Evolutionary conservation across 2,113 vertebrate species (phyloP), one percentile per base, ranked within the genome.

Genomic region (Saiga tatarica): DNA sequence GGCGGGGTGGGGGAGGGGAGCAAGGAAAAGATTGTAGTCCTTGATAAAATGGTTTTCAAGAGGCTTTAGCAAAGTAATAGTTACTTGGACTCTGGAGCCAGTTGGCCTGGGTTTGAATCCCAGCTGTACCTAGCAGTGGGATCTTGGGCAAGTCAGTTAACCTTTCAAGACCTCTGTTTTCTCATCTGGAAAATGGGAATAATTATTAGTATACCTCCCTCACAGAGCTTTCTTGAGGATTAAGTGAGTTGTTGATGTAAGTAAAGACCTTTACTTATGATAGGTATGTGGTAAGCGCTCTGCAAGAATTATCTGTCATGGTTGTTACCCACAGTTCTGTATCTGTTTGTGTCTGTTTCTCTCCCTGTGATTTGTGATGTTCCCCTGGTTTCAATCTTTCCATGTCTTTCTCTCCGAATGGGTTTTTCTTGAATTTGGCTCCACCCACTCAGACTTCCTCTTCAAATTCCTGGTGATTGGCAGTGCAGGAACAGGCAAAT

Each of bases 391-490:
- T 87, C 62, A 1, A 7, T 91, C 25, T 87, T 93, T 83, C 57
- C 71, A 45, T 60, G 53, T 91, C 57, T 57, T 76, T 93, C 64
- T 84, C 57, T 88, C 36, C 14, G 1, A 33, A 16, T 59, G 93
- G 94, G 59, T 83, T 71, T 93, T 93, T 81, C 85, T 89, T 93
- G 87, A 96, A 81, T 79, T 79, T 74, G 84, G 74, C 36, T 71
- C 67, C 92, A 30, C 95, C 59, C 45, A 50, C 84, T 55, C 98
- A 99, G 99, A 99, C 98, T 99, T 99, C 99, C 99, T 99, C 97
- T 99, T 99, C 98, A 99, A 99, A 99, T 99, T 99, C 99, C 99
- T 99, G 96, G 99, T 99, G 98, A 99, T 99, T 85, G 99, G 99
- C 98, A 99, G 99, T 47, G 99, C 99, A 0, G 99, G 99, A 84